Base-by-base conservation (phyloP, 2,113 vertebrate species). In the Megaceryle maxima region DNA sequence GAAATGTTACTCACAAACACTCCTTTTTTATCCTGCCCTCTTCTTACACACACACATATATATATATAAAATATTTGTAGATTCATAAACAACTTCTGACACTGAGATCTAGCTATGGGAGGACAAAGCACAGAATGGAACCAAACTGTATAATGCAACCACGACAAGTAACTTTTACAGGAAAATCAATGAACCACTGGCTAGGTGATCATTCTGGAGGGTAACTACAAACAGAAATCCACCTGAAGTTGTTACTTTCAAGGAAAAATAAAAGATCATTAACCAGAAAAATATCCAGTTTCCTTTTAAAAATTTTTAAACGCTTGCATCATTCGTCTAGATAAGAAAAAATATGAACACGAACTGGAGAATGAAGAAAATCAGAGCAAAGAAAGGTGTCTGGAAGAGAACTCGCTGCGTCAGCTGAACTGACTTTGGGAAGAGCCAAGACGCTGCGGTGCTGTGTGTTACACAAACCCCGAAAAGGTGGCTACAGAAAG, bases 291-390 rank as follows among this genome's bases (percentile, higher is more conserved):
- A 64, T 0, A 1, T 4, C 2, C 9, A 0, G 13, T 20, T 83
- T 39, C 4, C 25, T n/a, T 59, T 18, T 16, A 3, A 16, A 13
- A 13, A 26, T 10, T 29, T 68, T 81, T 25, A 17, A 75, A 51
- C 29, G 35, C 15, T 81, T 13, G 4, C 7, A 14, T 16, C 3
- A 1, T 57, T 57, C 18, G 22, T 19, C 14, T 10, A 76, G 69
- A 17, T 10, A 29, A 79, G 62, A 33, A 44, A 73, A 82, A 82
- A 76, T 0, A 31, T 16, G 26, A 16, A 7, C 1, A 3, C 0
- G 1, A 79, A 13, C 2, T 1, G 7, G 28, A 29, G 64, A 28
- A 33, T 0, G 5, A 53, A 24, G 39, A 15, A 75, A 74, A 48
- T 0, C 5, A 5, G 39, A 89, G 69, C 17, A 33, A 43, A 21